Conservation (phyloP, 1,140 invertebrate genomes). For the Monochamus saltuarius region DNA sequence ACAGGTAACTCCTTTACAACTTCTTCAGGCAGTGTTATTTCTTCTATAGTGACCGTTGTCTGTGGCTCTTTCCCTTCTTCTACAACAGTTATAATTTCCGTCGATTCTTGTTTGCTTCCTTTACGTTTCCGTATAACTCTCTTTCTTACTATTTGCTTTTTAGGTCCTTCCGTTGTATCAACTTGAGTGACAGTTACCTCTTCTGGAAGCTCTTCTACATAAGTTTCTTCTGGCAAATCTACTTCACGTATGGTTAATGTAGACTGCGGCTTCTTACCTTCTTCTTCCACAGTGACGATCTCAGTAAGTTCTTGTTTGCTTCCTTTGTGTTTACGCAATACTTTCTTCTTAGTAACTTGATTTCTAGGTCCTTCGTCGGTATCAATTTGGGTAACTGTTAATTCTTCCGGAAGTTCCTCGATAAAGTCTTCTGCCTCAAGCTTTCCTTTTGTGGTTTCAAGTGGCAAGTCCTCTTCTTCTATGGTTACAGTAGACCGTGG, state of each 20-base stretch:
- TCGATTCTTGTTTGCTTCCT: conserved; percentile 43
- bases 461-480: conserved; percentile 30
- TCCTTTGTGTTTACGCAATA: conserved; percentile 42
- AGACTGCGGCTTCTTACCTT: conserved; percentile 44
- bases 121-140: conserved; percentile 44
- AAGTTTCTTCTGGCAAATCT: conserved; percentile 10
- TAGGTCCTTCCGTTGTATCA: conserved; percentile 49
- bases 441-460: conserved; percentile 30
- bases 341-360: conserved; percentile 32
- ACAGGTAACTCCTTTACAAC: conserved; percentile 38
- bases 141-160: conserved; percentile 46
- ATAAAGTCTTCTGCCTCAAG: conserved; percentile 40
- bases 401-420: conserved; percentile 47
- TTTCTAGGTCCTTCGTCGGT: conserved; percentile 45
- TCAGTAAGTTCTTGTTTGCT: conserved; percentile 47
- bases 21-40: conserved; percentile 46
- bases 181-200: conserved; percentile 51
- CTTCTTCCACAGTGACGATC: conserved; percentile 47
- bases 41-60: conserved; percentile 41
- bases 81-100: conserved; percentile 46
- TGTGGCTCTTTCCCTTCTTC: conserved; percentile 44
- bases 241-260: conserved; percentile 43
- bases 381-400: conserved; percentile 44
- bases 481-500: conserved; percentile 46
- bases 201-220: conserved; percentile 43